Conservation (phyloP, 23 tunicate species). For the Halocynthia roretzi region DNA sequence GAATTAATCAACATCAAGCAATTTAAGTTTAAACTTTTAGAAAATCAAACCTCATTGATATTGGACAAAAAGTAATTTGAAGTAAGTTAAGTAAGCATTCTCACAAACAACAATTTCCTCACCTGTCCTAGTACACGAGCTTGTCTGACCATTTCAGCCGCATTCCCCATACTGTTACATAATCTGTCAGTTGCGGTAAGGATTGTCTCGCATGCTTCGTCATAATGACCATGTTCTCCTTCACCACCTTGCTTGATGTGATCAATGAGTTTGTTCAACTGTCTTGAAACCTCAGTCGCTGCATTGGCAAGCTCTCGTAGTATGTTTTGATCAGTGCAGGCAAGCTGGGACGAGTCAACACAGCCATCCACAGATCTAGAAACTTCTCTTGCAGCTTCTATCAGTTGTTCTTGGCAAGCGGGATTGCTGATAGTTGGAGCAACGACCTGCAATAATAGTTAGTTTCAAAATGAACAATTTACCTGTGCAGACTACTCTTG, state of each 20-base stretch:
- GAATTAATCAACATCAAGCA: neutral
- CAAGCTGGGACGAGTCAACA: slow-evolving; percentile 54
- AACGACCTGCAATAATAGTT: slow-evolving; percentile 50
- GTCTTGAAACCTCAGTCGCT: slow-evolving; percentile 72
- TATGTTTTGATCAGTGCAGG: slow-evolving; percentile 58
- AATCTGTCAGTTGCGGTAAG: slow-evolving; percentile 82
- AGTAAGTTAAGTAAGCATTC: neutral
- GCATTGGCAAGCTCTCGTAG: slow-evolving; percentile 76
- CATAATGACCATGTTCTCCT: slow-evolving; percentile 48
- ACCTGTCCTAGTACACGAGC: slow-evolving; percentile 85
- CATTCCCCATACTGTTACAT: slow-evolving; percentile 95
- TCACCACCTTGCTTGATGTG: slow-evolving; percentile 92
- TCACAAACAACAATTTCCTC: neutral
- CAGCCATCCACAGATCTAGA: slow-evolving; percentile 91
- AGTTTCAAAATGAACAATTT: too few species aligned
- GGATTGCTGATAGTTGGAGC: slow-evolving; percentile 97
- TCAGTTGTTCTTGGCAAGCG: slow-evolving; percentile 89
- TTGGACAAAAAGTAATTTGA: too few species aligned
- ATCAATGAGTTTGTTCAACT: slow-evolving; percentile 69
- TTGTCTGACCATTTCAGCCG: slow-evolving; percentile 93
- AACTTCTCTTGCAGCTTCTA: slow-evolving; percentile 93
- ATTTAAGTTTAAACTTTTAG: too few species aligned
- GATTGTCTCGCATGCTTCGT: slow-evolving; percentile 83
- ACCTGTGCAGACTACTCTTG: too few species aligned
- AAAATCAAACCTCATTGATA: too few species aligned